Evolutionary conservation across 2,797 vertebrate species (phyloP).

Genomic region (Leptatherina wallacei): DNA sequence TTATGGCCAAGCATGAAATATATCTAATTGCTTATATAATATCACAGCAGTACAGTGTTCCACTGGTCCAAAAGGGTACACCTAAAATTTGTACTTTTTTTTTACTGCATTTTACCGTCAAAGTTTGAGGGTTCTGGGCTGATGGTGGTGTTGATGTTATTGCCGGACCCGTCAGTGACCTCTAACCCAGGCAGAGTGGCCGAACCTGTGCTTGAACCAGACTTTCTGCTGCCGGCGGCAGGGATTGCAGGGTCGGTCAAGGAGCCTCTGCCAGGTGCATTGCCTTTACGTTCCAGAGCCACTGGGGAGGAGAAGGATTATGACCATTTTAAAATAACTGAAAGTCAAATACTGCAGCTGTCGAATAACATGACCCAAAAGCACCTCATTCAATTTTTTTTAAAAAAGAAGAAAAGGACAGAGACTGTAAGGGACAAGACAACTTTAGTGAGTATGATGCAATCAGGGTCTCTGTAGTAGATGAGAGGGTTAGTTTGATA

Average conservation of each 20-base stretch:
- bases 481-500: constrained; percentile 61
- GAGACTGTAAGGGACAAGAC: constrained; percentile 29
- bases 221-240: constrained; percentile 57
- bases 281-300: constrained; percentile 62
- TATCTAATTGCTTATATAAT: neutral
- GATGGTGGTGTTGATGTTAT: constrained; percentile 53
- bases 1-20: neutral
- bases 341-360: neutral
- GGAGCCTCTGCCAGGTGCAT: constrained; percentile 31
- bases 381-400: constrained; percentile 17
- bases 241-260: constrained; percentile 34
- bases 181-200: constrained; percentile 50
- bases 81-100: neutral
- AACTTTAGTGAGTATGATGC: constrained; percentile 40
- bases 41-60: neutral
- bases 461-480: constrained; percentile 58
- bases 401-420: neutral
- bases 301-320: constrained; percentile 35
- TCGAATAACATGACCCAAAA: constrained; percentile 23
- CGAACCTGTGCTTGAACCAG: constrained; percentile 5
- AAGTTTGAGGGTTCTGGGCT: constrained; percentile 65
- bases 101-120: constrained; percentile 65
- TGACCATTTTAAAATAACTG: neutral
- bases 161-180: constrained; percentile 49
- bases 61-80: neutral